Evolutionary conservation across 2,888 invertebrate genomes (phyloP), one percentile per base, ranked within the genome.

Genomic region (Lepetodrilus schrolli): DNA sequence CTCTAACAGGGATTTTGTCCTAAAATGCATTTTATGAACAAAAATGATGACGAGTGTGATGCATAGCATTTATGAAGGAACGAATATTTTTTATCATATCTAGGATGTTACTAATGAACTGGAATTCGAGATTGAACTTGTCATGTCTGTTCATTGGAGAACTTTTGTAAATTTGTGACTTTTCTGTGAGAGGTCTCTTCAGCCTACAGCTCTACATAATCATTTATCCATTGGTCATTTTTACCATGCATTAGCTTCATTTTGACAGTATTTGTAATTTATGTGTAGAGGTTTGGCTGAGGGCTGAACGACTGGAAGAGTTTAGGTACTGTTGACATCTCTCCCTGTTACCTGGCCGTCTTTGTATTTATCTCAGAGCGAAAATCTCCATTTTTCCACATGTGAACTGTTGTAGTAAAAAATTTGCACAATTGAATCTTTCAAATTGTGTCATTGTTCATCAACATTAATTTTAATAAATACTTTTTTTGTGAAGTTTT

Each of bases 211-310:
- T 58, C 43, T 43, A 43, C 58, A 58, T 58, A 58, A 58, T 58
- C 58, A 58, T 58, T 58, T 58, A 13, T n/a, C 34, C 58, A 58
- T 58, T 58, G 58, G 58, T 58, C 58, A 58, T 34, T 58, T n/a
- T 58, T 58, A 58, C 58, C 26, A 58, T 58, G 26, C 30, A 58
- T 58, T 58, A 30, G 26, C 34, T 30, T 58, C 58, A 23, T 58
- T 58, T 58, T 58, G 58, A 58, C 58, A 58, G 58, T 58, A 58
- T 58, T 58, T 58, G 58, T 58, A 58, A 58, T 58, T 58, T 58
- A 58, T 58, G 58, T 58, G 13, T 58, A 58, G 58, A 58, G 7
- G 58, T 34, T 58, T n/a, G 34, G 58, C 58, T 58, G 58, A 26
- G 26, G 58, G 58, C 48, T 8, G 48, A 48, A n/a, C 26, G 58